phyloP scores from a whole-genome alignment of 2,888 invertebrate genomes.

The Nemapogon koenigi region DNA sequence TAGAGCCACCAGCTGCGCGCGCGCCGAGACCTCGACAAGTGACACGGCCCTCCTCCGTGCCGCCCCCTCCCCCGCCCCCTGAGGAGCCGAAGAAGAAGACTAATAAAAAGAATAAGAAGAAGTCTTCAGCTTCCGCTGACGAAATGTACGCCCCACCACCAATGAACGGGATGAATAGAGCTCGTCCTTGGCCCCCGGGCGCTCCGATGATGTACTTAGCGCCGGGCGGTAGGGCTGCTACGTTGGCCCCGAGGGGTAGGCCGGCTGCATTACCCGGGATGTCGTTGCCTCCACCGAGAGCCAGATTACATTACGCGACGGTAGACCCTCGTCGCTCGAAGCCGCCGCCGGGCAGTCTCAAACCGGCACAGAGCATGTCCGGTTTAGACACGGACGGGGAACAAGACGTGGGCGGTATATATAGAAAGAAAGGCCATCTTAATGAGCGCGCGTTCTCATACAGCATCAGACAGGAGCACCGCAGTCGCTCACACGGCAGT shows the following conservation, averaged over 20 bases:
- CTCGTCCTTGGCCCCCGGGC: constrained; percentile 49
- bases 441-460: constrained; percentile 94
- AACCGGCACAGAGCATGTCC: constrained; percentile 73
- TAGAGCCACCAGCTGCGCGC: constrained; percentile 58
- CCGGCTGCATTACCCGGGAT: constrained; percentile 45
- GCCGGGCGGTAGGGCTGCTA: constrained; percentile 52
- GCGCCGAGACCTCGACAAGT: constrained; percentile 83
- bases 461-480: constrained; percentile 91
- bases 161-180: constrained; percentile 49
- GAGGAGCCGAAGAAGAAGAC: constrained; percentile 70
- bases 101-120: constrained; percentile 62
- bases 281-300: constrained; percentile 43
- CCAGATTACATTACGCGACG: constrained; percentile 65
- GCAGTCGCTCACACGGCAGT: constrained; percentile 91
- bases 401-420: constrained; percentile 74
- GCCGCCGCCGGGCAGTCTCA: constrained; percentile 66
- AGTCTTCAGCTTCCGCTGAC: constrained; percentile 63
- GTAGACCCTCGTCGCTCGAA: constrained; percentile 70
- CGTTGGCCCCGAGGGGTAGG: constrained; percentile 47
- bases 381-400: constrained; percentile 67
- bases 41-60: constrained; percentile 78
- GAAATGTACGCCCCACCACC: constrained; percentile 66
- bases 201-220: constrained; percentile 42
- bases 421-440: constrained; percentile 88
- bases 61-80: constrained; percentile 80